Percentiles rank a stretch among this genome's conserved stretches.
Conservation (phyloP, 2,113 vertebrate species). For the Raja brachyura region DNA sequence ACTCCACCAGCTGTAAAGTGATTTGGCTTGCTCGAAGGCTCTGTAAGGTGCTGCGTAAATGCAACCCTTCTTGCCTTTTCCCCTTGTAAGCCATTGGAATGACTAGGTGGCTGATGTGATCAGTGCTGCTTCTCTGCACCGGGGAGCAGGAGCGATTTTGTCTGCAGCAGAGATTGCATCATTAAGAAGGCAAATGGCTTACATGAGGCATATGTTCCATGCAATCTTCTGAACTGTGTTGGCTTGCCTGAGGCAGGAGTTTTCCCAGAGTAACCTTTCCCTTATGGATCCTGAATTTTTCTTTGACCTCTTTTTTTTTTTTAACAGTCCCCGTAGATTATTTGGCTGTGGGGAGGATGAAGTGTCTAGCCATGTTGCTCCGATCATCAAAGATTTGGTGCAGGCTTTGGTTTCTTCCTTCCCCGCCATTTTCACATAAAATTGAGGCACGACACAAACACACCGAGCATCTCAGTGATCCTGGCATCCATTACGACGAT, state of each 20-base stretch:
- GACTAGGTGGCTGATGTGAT: neutral
- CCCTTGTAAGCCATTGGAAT: neutral
- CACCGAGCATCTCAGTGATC: neutral
- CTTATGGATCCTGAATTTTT: neutral
- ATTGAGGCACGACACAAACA: neutral
- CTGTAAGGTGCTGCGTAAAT: no score
- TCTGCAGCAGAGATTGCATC: no score
- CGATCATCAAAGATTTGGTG: neutral
- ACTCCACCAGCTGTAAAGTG: no score
- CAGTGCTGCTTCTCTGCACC: neutral
- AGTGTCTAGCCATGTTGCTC: neutral
- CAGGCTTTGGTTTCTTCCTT: neutral
- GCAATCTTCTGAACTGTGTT: no score
- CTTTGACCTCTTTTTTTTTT: neutral
- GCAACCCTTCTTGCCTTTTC: neutral
- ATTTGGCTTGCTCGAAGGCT: neutral
- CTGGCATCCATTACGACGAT: slow-evolving; percentile 9
- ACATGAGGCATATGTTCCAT: no score
- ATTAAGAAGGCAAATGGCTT: no score
- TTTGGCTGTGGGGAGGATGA: neutral
- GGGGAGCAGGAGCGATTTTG: no score
- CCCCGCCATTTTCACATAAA: neutral
- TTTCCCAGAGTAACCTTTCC: neutral
- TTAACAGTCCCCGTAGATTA: neutral
- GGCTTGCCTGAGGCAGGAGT: neutral